These are phyloP conservation scores for Electrophaes corylata DNA, from an alignment of 2,888 invertebrate species.

Conservation along the genomic window DNA sequence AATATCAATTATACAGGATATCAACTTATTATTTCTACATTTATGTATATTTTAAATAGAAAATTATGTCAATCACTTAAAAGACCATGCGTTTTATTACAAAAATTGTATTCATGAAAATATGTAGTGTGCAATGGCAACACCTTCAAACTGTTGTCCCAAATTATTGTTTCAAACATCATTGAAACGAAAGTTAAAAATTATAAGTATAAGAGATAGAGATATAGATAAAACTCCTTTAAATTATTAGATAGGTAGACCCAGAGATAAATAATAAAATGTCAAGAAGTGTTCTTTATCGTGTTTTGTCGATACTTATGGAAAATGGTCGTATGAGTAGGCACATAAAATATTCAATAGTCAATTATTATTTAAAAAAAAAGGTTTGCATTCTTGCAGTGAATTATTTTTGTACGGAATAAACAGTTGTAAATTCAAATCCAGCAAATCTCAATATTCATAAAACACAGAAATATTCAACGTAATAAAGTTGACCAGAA, in stretches of 20 bases:
- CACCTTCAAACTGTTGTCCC: background rate
- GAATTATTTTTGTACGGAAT: background rate
- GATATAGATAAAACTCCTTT: constrained; percentile 31
- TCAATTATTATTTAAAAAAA: constrained; percentile 4
- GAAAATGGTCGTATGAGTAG: constrained; percentile 26
- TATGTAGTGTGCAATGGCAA: background rate
- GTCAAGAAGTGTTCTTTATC: constrained; percentile 46
- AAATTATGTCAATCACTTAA: background rate
- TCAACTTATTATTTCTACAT: background rate
- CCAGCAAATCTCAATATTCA: too few species aligned
- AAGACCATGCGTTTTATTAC: constrained; percentile 2
- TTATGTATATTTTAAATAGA: background rate
- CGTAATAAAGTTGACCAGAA: background rate
- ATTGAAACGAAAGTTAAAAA: constrained; percentile 6
- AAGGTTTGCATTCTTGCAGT: background rate
- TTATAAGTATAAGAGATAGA: constrained; percentile 14
- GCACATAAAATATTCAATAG: too few species aligned
- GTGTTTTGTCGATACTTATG: constrained; percentile 23
- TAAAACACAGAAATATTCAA: too few species aligned
- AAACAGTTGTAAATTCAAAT: background rate
- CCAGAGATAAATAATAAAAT: constrained; percentile 33
- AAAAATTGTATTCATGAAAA: background rate
- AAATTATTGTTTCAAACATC: background rate
- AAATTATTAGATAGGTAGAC: constrained; percentile 50
- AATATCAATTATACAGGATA: background rate